Evolutionary conservation across 2,113 vertebrate genomes (phyloP), one percentile per base, ranked within the genome.

Genomic region (Aythya baeri): DNA sequence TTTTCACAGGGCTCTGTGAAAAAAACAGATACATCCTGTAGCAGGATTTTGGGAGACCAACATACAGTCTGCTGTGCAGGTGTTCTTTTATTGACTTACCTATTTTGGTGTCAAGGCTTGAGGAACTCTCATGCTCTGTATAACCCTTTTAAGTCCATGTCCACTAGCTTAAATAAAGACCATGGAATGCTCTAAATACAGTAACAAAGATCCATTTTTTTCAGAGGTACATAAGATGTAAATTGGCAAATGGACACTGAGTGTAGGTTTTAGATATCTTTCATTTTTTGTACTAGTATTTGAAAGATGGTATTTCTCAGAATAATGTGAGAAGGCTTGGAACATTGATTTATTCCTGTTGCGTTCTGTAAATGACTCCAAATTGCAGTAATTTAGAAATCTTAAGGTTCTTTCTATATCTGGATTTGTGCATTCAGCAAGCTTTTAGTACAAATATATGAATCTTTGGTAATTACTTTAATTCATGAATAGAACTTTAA

Each of bases 321-420:
- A 91, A 95, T 92, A 92, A 89, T 79, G n/a, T 66, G 81, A 87
- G 78, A 95, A 87, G 70, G 27, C 67, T 93, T 78, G 77, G 59
- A 94, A 76, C 58, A 76, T 29, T 58, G 77, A 86, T 93, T 93
- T 93, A 77, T 92, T 96, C 83, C 66, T 87, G 36, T 81, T 96
- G 92, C 49, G 65, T 88, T 88, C 80, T 96, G 86, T 66, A 93
- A 96, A 95, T 94, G 70, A 88, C 88, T 90, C 54, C 77, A 96
- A 96, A 94, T 93, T 94, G 80, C 91, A 96, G 93, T 91, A 90
- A 94, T 96, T 96, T 95, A 92, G 81, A 92, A 95, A 86, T 92
- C 83, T 88, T 84, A 62, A 95, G 80, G 66, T 95, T 96, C 86
- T 91, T 94, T 94, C 91, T 95, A 70, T 86, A 94, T 95, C 94